Evolutionary conservation across 2,888 invertebrate genomes (phyloP), one percentile per base, ranked within the genome.

Genomic region (Rotaria sp.): DNA sequence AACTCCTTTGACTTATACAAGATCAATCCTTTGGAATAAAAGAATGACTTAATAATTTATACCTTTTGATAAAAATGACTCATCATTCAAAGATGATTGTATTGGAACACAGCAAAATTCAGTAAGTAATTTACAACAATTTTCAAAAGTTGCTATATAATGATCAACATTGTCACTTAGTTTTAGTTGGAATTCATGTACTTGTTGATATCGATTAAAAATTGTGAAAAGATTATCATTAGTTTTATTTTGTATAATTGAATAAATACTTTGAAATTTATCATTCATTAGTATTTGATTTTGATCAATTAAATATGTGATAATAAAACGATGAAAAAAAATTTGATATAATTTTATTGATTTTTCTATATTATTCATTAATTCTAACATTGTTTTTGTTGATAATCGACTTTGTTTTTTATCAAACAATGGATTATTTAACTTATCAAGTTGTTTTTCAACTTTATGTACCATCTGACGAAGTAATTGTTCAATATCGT

Each of bases 261-360:
- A 80, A 45, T 80, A 80, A 80, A 80, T 41, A 15, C 5, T 26
- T 80, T 80, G 24, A 80, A 80, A 80, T 80, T 26, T 41, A n/a
- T 80, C 41, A 45, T n/a, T 45, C 2, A 80, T 80, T 26, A 5
- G 10, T 80, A 26, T 5, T 45, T 80, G 10, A 11, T 80, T 45
- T 13, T 26, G 10, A 45, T 41, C 11, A 80, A 80, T 80, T 8
- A 80, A 4, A 80, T 45, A 45, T 45, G 26, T 80, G 4, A 21
- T 26, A n/a, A 80, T 80, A 45, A 80, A 80, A 26, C 45, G 80
- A 80, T 80, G 80, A 80, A 80, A 80, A 80, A 80, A 45, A 10
- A 4, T 45, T 80, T 80, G 45, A 80, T 80, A 80, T n/a, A 80
- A 80, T 24, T 26, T 26, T 24, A 80, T 45, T 7, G 80, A 26